Percentiles rank a stretch among this genome's conserved stretches.
Evolutionary conservation across 53 echinoderm and acorn worm genomes (phyloP).

Genomic region (Echinarachnius parma): DNA sequence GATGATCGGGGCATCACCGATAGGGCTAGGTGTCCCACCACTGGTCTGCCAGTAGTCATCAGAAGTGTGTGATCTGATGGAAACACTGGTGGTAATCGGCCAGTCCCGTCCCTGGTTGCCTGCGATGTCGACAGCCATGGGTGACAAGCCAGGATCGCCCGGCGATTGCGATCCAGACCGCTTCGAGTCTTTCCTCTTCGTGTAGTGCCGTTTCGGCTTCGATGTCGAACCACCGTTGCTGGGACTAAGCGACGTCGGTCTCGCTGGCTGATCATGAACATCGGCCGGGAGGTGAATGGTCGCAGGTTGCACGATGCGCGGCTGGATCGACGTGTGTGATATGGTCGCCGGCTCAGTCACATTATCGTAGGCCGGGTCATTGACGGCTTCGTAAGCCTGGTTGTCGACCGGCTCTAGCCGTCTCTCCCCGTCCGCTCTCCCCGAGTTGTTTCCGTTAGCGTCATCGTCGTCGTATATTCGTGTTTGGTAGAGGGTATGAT

Average conservation of each 20-base stretch:
- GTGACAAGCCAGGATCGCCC: not conserved
- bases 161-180: not conserved
- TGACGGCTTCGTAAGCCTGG: not conserved
- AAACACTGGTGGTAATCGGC: not conserved
- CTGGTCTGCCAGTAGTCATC: too few species aligned
- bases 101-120: conserved; percentile 11
- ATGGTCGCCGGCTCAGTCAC: conserved; percentile 27
- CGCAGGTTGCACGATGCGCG: not conserved
- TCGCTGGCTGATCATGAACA: too few species aligned
- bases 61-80: too few species aligned
- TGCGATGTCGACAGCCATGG: conserved; percentile 7
- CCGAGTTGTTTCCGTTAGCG: not conserved
- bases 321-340: conserved; percentile 31
- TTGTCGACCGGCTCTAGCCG: not conserved
- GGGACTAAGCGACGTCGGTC: too few species aligned
- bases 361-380: not conserved
- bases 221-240: too few species aligned
- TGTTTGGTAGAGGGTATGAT: too few species aligned
- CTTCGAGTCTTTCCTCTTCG: conserved; percentile 18
- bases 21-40: too few species aligned
- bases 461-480: conserved; percentile 3
- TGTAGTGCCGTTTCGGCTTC: conserved; percentile 2
- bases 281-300: conserved; percentile 13
- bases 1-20: too few species aligned
- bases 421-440: not conserved